These are phyloP conservation scores for Meles meles DNA, from an alignment of 2,113 vertebrate species.

Conservation along the genomic window DNA sequence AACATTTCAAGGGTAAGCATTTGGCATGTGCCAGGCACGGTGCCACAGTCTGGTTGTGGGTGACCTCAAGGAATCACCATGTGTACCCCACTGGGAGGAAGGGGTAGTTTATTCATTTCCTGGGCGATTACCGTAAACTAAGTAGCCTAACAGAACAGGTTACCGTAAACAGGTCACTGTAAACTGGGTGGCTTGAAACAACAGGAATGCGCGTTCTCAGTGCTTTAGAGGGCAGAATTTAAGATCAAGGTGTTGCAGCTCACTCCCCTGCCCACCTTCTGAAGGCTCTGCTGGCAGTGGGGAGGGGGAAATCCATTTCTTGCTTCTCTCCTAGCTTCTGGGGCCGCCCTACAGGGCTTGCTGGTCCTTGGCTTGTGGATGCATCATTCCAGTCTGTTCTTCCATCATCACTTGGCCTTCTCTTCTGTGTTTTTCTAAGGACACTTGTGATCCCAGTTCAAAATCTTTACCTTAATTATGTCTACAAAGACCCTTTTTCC, in stretches of 20 bases:
- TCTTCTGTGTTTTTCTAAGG: neutral
- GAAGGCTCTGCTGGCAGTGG: neutral
- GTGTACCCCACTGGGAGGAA: neutral
- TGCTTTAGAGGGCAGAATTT: neutral
- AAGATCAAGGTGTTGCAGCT: neutral
- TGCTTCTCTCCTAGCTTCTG: no score
- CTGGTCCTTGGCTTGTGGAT: neutral
- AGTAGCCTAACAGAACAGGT: neutral
- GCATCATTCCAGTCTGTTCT: neutral
- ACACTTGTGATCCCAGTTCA: neutral
- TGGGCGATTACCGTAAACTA: neutral
- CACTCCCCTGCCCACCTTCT: neutral
- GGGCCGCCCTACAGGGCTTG: neutral
- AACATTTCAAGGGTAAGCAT: neutral
- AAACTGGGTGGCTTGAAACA: neutral
- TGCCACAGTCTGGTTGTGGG: neutral
- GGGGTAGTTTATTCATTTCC: neutral
- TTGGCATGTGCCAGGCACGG: neutral
- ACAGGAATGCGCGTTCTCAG: neutral
- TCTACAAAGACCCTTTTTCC: neutral
- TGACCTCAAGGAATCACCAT: no score
- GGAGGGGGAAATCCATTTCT: fast-evolving
- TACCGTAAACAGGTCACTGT: no score
- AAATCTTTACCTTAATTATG: neutral
- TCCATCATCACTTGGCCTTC: neutral